These are phyloP conservation scores for Eueides isabella DNA, from an alignment of 1,140 invertebrate species.

Conservation along the genomic window DNA sequence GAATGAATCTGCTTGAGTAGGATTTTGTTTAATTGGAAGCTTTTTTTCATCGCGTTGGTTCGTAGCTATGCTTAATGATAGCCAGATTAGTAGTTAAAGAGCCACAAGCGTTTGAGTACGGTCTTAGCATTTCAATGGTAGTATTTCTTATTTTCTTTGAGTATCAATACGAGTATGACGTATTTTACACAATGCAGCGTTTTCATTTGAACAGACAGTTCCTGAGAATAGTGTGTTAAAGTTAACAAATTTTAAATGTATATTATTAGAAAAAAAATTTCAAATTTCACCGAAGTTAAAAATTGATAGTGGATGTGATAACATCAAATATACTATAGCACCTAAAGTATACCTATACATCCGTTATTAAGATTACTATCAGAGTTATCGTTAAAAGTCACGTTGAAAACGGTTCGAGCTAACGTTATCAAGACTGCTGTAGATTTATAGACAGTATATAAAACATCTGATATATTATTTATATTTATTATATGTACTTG, in stretches of 20 bases:
- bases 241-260: neutral
- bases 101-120: too few species aligned
- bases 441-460: neutral
- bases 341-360: neutral
- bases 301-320: neutral
- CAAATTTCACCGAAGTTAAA: neutral
- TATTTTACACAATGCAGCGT: too few species aligned
- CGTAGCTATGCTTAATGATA: too few species aligned
- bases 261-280: neutral
- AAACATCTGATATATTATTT: neutral
- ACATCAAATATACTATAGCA: neutral
- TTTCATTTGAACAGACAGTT: too few species aligned
- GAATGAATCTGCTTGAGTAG: too few species aligned
- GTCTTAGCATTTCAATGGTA: too few species aligned
- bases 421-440: neutral
- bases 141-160: too few species aligned
- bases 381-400: neutral
- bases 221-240: neutral
- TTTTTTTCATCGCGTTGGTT: too few species aligned
- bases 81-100: too few species aligned
- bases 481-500: neutral
- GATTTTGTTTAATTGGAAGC: too few species aligned
- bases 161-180: too few species aligned
- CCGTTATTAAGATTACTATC: slow-evolving; percentile 1
- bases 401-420: neutral